These are phyloP conservation scores for Standfussiana lucernea DNA, from an alignment of 2,888 invertebrate species.

Conservation along the genomic window DNA sequence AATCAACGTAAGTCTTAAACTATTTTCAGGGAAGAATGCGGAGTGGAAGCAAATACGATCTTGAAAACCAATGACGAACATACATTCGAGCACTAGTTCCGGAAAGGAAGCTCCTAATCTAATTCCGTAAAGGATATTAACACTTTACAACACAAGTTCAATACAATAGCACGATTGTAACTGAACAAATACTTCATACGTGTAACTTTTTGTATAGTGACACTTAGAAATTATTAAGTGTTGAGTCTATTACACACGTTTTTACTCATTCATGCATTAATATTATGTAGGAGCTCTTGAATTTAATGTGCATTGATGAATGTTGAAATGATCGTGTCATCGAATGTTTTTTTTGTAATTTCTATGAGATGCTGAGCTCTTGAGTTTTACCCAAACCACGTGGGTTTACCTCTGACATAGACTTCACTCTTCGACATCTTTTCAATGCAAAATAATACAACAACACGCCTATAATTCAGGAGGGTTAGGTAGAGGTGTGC, in stretches of 20 bases:
- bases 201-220: constrained; percentile 35
- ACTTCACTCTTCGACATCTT: accelerated
- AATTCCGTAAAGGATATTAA: constrained; percentile 45
- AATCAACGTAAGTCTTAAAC: neutral
- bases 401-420: neutral
- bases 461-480: neutral
- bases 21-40: neutral
- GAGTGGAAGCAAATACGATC: neutral
- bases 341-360: neutral
- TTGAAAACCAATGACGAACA: constrained; percentile 24
- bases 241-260: constrained; percentile 21
- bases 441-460: neutral
- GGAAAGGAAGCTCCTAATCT: constrained; percentile 42
- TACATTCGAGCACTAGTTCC: constrained; percentile 22
- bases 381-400: neutral
- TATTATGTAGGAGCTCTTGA: constrained; percentile 21
- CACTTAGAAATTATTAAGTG: constrained; percentile 33
- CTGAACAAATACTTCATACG: constrained; percentile 27
- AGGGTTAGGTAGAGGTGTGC: neutral
- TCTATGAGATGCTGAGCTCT: neutral
- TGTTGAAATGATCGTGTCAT: constrained; percentile 9
- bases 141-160: constrained; percentile 32
- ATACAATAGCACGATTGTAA: constrained; percentile 23
- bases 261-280: constrained; percentile 21
- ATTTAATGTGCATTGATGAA: constrained; percentile 4